phyloP scores from a whole-genome alignment of 2,797 vertebrate species.

The Aulostomus chinensis region DNA sequence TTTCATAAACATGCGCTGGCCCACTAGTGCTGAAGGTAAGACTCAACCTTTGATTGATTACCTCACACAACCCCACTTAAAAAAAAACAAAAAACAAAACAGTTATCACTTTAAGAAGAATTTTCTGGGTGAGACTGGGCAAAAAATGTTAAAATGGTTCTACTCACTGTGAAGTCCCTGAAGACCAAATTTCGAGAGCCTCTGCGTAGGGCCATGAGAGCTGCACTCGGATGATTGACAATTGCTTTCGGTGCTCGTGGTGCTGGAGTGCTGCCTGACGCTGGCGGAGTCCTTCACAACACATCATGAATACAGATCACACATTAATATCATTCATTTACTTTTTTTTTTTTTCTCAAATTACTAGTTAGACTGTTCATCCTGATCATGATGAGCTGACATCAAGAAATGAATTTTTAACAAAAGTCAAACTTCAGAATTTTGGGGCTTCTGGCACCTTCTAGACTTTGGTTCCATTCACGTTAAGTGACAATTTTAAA shows the following conservation, averaged over 20 bases:
- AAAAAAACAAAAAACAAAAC: neutral
- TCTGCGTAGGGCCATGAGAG: conserved; percentile 96
- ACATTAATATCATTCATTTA: conserved; percentile 1
- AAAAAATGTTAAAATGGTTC: neutral
- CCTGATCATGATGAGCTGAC: too few relatives aligned
- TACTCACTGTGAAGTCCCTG: conserved; percentile 98
- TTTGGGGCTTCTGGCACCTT: neutral
- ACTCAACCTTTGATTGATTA: too few relatives aligned
- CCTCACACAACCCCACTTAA: too few relatives aligned
- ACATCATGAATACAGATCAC: too few relatives aligned
- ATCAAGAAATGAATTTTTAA: too few relatives aligned
- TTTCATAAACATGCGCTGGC: too few relatives aligned
- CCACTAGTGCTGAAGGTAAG: too few relatives aligned
- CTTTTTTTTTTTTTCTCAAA: neutral
- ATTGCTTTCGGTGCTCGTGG: conserved; percentile 95
- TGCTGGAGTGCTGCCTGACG: conserved; percentile 82
- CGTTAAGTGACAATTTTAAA: neutral
- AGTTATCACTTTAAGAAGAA: neutral
- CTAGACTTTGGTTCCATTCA: neutral
- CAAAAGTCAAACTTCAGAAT: too few relatives aligned
- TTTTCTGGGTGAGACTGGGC: too few relatives aligned
- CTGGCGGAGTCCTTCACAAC: conserved; percentile 83
- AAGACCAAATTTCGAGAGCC: conserved; percentile 99
- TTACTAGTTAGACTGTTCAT: too few relatives aligned
- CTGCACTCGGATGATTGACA: conserved; percentile 98